Base-by-base conservation (phyloP, 2,797 vertebrate genomes). In the Cynopterus sphinx region DNA sequence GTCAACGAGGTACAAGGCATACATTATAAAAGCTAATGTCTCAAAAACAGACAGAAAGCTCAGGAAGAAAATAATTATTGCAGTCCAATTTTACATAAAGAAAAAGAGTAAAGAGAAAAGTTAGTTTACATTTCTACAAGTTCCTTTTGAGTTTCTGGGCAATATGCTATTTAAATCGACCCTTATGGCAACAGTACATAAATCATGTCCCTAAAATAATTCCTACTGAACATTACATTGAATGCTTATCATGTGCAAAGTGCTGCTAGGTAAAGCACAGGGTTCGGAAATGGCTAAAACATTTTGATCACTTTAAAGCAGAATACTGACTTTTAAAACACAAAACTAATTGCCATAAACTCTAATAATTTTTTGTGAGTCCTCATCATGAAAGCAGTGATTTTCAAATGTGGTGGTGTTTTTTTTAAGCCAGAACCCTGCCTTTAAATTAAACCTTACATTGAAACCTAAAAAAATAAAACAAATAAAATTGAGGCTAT, bases 31-130 rank as follows among this genome's bases (percentile, higher is more conserved):
- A 90, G 19, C 65, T 33, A 82, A 87, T 41, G 22, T 85, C 83
- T 96, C 61, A 70, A 87, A 88, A 96, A 81, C 36, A 84, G 71
- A 97, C 9, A 82, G 43, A 53, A 79, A 88, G 70, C 28, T 70
- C 41, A 36, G 77, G 59, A 46, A 70, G 65, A 91, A 95, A 74
- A 28, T 46, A 74, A 57, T 53, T 10, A 90, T 2, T 55, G 26
- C 57, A 85, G 71, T 61, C 15, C 17, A 78, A 70, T 87, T 89
- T 92, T 77, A 94, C 79, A 81, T 59, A 63, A 70, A 24, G 36
- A 95, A 78, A 86, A 87, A 82, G 22, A 90, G 65, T 36, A 49
- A 41, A 46, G 43, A 67, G 21, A 22, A 49, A 91, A 81, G 36
- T 91, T n/a, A 49, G 26, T 68, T 84, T 90, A 61, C 51, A 91